phyloP scores from a whole-genome alignment of 2,888 invertebrate genomes.

The Tillus elongatus region DNA sequence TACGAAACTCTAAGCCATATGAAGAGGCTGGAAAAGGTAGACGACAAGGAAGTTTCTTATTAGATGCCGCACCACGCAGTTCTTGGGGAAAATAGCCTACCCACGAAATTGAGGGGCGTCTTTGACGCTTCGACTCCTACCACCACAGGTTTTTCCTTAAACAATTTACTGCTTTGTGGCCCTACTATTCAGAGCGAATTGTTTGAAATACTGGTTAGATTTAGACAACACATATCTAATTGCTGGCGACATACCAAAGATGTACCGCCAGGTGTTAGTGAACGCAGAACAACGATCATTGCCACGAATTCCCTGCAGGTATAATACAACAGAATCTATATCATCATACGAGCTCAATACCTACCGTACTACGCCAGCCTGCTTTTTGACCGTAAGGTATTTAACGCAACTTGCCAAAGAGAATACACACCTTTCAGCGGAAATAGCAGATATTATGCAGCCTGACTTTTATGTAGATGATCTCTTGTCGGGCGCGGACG shows the following conservation, averaged over 20 bases:
- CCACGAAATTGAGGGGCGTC: neutral
- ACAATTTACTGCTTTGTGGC: neutral
- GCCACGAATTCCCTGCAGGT: neutral
- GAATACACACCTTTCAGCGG: neutral
- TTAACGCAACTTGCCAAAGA: neutral
- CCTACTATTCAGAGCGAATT: neutral
- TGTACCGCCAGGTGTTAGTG: neutral
- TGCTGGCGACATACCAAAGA: neutral
- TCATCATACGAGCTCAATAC: neutral
- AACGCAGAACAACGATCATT: neutral
- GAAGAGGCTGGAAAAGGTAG: neutral
- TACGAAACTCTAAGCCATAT: neutral
- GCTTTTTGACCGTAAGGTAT: neutral
- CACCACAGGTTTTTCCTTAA: neutral
- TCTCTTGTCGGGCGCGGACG: constrained; percentile 1
- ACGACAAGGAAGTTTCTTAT: neutral
- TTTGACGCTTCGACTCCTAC: neutral
- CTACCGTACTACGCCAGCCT: neutral
- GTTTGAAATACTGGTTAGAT: neutral
- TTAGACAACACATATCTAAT: neutral
- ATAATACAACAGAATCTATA: neutral
- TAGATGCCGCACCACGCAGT: neutral
- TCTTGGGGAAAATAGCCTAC: neutral
- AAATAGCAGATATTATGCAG: neutral
- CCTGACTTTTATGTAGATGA: neutral